Percentiles rank a stretch among this genome's conserved stretches.
Evolutionary conservation across 2,888 invertebrate species (phyloP).

Genomic region (Perizoma flavofasciatum): DNA sequence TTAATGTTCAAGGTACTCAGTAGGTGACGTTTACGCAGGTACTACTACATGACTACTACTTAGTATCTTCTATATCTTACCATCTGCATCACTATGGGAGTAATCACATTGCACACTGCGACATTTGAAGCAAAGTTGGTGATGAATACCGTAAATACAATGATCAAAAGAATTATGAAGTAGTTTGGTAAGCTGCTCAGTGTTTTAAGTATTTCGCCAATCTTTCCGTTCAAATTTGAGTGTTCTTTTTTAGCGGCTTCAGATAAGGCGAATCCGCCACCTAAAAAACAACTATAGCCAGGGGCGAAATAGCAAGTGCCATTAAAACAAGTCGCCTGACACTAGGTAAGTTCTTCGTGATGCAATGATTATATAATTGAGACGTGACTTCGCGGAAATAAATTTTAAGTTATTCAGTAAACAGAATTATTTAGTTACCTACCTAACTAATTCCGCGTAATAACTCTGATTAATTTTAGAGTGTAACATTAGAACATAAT

Average conservation of each 20-base stretch:
- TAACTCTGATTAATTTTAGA: too few relatives aligned
- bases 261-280: constrained; percentile 68
- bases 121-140: constrained; percentile 74
- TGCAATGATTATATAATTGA: too few relatives aligned
- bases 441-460: too few relatives aligned
- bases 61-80: constrained; percentile 49
- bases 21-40: too few relatives aligned
- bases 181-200: constrained; percentile 50
- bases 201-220: constrained; percentile 50
- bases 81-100: constrained; percentile 66
- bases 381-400: too few relatives aligned
- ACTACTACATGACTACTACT: not conserved
- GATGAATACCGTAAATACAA: constrained; percentile 57
- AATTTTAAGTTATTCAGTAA: too few relatives aligned
- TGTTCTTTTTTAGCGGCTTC: constrained; percentile 55
- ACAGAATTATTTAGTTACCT: too few relatives aligned
- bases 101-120: constrained; percentile 61
- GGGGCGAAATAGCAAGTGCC: too few relatives aligned
- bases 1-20: too few relatives aligned
- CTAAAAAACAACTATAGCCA: constrained; percentile 38
- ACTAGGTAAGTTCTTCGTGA: too few relatives aligned
- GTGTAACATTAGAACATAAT: too few relatives aligned
- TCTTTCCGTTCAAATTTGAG: constrained; percentile 59
- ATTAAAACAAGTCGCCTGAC: too few relatives aligned
- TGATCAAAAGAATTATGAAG: constrained; percentile 54